These are phyloP conservation scores for Drosophila planitibia DNA, from an alignment of 2,888 invertebrate species.

Conservation along the genomic window DNA sequence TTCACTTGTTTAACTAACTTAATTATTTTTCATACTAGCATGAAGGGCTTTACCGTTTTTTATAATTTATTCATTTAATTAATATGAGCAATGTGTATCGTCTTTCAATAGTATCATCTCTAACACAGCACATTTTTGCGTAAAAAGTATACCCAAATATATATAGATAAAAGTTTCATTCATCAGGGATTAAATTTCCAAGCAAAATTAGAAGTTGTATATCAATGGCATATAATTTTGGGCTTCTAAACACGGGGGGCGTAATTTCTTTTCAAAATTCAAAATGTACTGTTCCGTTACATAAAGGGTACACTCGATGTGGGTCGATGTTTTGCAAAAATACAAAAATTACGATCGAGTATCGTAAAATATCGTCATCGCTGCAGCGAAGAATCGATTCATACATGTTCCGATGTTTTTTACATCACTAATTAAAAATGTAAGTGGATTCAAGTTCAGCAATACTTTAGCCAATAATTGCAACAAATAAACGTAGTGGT, in stretches of 20 bases:
- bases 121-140: not conserved
- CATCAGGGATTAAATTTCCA: not conserved
- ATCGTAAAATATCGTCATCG: conserved; percentile 13
- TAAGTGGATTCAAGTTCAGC: conserved; percentile 56
- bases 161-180: not conserved
- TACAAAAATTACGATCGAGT: not conserved
- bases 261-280: not conserved
- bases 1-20: not conserved
- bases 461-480: conserved; percentile 29
- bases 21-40: not conserved
- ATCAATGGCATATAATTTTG: not conserved
- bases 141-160: not conserved
- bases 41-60: not conserved
- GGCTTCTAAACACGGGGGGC: not conserved
- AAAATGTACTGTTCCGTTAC: not conserved
- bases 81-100: not conserved
- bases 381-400: not conserved
- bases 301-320: not conserved
- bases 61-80: not conserved
- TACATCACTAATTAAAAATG: conserved; percentile 53
- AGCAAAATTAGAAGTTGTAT: not conserved
- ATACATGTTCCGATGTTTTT: conserved; percentile 24
- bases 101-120: not conserved
- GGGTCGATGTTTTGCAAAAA: not conserved
- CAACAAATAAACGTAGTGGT: conserved; percentile 36